Evolutionary conservation across 2,797 vertebrate species (phyloP).

Genomic region (Pangasius mekongensis): DNA sequence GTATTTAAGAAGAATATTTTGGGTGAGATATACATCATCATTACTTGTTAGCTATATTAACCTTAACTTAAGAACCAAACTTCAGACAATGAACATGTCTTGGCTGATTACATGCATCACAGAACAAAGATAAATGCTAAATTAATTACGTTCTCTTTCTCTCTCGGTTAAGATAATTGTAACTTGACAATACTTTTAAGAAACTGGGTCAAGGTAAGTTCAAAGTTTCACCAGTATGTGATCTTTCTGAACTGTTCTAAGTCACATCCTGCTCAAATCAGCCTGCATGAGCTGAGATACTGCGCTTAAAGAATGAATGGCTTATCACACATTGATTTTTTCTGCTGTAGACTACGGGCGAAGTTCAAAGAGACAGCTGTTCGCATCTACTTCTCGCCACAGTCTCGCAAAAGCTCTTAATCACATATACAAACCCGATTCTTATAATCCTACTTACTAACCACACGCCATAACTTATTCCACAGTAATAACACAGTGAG

Average conservation of each 20-base stretch:
- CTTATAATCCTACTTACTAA: conserved; percentile 4
- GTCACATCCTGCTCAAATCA: not conserved
- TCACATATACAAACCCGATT: not conserved
- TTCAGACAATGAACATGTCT: not conserved
- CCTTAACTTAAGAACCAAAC: not conserved
- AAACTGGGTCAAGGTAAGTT: too few species aligned
- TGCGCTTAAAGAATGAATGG: not conserved
- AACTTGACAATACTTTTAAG: not conserved
- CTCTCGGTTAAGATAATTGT: not conserved
- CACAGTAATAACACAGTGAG: conserved; percentile 17
- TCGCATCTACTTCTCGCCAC: not conserved
- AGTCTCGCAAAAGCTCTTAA: not conserved
- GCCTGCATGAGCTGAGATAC: not conserved
- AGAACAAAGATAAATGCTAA: not conserved
- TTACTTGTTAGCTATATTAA: not conserved
- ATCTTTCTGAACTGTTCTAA: not conserved
- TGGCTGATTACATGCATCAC: not conserved
- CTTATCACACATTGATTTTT: conserved; percentile 11
- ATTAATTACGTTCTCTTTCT: not conserved
- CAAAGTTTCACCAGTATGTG: not conserved
- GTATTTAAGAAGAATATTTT: too few species aligned
- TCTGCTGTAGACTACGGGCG: not conserved
- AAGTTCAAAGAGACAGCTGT: not conserved
- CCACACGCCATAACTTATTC: not conserved
- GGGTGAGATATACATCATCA: too few species aligned